Percentiles rank a stretch among this genome's conserved stretches.
phyloP scores from a whole-genome alignment of 2,113 vertebrate species.

The Budorcas taxicolor region DNA sequence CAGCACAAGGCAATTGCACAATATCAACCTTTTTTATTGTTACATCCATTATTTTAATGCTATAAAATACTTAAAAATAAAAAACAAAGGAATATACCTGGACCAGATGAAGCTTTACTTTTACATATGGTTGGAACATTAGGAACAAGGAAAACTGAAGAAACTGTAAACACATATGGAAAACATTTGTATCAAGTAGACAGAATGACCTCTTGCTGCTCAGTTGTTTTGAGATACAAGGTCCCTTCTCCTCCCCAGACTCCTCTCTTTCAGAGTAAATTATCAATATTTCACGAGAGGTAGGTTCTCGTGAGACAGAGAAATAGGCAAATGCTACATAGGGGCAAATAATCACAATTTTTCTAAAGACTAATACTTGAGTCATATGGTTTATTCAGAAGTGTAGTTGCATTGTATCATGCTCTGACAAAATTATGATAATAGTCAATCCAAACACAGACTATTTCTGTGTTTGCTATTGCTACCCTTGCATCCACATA shows the following conservation, averaged over 20 bases:
- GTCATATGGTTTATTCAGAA: constrained; percentile 43
- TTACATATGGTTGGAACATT: constrained; percentile 11
- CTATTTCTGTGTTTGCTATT: neutral
- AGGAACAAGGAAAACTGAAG: constrained; percentile 10
- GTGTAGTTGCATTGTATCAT: neutral
- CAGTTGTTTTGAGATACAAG: constrained; percentile 33
- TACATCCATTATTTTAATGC: constrained; percentile 33
- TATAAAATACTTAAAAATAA: constrained; percentile 40
- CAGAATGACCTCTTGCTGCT: constrained; percentile 38
- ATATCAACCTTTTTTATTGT: constrained; percentile 29
- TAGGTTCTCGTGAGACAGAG: constrained; percentile 25
- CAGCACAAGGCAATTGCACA: constrained; percentile 1
- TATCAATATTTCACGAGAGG: constrained; percentile 42
- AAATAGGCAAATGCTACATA: constrained; percentile 35
- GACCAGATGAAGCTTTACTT: neutral
- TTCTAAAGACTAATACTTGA: constrained; percentile 49
- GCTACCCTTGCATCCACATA: neutral
- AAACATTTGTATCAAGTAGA: neutral
- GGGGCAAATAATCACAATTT: constrained; percentile 34
- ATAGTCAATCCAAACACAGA: neutral
- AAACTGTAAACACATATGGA: neutral
- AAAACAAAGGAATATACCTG: constrained; percentile 18
- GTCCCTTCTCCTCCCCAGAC: neutral
- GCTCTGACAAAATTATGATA: constrained; percentile 53
- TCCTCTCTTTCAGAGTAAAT: constrained; percentile 34